These are phyloP conservation scores for Drosophila borealis DNA, from an alignment of 2,888 invertebrate genomes.

Conservation along the genomic window DNA sequence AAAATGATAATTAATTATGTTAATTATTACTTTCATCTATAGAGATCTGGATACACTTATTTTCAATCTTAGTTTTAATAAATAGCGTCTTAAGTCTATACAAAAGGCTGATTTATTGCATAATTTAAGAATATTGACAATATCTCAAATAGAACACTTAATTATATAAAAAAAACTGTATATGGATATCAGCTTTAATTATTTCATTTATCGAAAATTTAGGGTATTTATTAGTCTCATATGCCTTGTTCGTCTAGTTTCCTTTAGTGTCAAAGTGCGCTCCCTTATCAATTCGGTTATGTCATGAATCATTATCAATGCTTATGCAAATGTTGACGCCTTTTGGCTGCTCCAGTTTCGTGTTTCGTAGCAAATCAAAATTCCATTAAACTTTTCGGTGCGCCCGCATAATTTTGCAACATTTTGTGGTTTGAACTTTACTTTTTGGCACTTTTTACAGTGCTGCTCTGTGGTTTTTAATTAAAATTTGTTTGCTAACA, in stretches of 20 bases:
- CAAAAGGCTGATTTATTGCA: no score
- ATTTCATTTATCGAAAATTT: no score
- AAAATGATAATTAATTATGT: no score
- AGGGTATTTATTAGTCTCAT: background rate
- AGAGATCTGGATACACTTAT: no score
- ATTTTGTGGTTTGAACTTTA: constrained; percentile 69
- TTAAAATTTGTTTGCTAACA: constrained; percentile 69
- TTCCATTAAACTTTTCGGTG: constrained; percentile 58
- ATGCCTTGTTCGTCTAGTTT: background rate
- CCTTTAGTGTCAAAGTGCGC: background rate
- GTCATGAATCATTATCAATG: constrained; percentile 48
- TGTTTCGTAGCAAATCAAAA: constrained; percentile 49
- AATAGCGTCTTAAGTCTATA: no score
- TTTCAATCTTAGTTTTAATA: no score
- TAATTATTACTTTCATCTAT: no score
- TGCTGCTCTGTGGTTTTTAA: constrained; percentile 65
- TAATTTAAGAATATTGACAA: no score
- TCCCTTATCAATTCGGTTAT: constrained; percentile 36
- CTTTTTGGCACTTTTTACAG: constrained; percentile 65
- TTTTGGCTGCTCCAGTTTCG: constrained; percentile 26
- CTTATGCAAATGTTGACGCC: constrained; percentile 29
- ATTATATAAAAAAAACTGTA: no score
- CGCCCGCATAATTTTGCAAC: constrained; percentile 66
- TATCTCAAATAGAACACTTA: no score
- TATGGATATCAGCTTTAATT: no score